These are phyloP conservation scores for Archips crataeganus DNA, from an alignment of 2,888 invertebrate genomes.

Conservation along the genomic window DNA sequence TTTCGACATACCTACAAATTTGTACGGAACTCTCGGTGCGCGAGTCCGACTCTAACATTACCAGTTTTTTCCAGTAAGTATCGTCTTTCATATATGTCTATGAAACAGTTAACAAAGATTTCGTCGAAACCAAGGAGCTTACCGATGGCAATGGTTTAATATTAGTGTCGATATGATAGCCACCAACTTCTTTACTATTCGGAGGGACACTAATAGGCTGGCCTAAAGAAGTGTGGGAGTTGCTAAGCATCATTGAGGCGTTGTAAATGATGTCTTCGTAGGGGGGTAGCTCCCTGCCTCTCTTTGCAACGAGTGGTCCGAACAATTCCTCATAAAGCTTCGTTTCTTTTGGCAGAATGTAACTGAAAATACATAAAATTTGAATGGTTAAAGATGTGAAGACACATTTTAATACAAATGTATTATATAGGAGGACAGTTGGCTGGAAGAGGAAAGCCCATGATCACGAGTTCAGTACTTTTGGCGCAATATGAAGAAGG, in stretches of 20 bases:
- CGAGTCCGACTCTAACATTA: no score
- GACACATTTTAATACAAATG: no score
- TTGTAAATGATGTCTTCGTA: neutral
- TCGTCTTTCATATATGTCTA: no score
- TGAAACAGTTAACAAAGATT: no score
- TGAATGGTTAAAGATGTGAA: neutral
- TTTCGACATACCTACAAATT: no score
- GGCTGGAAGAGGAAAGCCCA: no score
- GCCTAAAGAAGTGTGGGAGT: neutral
- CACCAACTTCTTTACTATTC: slow-evolving; percentile 1
- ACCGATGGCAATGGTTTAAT: slow-evolving; percentile 30
- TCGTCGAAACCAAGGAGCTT: neutral
- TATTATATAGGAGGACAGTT: no score
- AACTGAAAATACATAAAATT: neutral
- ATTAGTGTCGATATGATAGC: slow-evolving; percentile 33
- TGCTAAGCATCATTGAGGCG: neutral
- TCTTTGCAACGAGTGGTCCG: neutral
- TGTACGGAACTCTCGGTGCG: no score
- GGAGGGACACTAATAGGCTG: neutral
- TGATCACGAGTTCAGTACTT: no score
- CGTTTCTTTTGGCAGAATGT: neutral
- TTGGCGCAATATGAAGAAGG: no score
- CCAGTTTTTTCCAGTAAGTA: no score
- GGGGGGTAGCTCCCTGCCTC: neutral
- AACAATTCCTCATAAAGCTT: slow-evolving; percentile 1